phyloP scores from a whole-genome alignment of 2,888 invertebrate species.

The Acrobasis consociella region DNA sequence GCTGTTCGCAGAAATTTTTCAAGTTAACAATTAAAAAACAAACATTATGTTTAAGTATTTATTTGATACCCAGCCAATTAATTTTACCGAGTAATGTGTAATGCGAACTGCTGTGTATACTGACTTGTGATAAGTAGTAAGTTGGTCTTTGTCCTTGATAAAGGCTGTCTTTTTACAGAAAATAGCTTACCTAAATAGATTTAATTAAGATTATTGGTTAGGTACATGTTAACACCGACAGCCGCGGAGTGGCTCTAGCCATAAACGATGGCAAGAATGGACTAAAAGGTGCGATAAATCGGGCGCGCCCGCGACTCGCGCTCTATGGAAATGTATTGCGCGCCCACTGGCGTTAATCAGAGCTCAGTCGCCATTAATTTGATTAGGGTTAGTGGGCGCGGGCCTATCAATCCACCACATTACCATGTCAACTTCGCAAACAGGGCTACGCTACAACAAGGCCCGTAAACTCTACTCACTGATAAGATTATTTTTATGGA shows the following conservation, averaged over 20 bases:
- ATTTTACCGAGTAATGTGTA: slow-evolving; percentile 14
- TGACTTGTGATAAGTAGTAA: no score
- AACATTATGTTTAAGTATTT: slow-evolving; percentile 31
- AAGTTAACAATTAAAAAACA: slow-evolving; percentile 33
- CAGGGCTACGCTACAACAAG: slow-evolving; percentile 45
- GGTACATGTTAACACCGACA: slow-evolving; percentile 10
- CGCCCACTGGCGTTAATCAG: slow-evolving; percentile 74
- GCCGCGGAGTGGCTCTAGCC: slow-evolving; percentile 25
- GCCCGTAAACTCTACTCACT: slow-evolving; percentile 21
- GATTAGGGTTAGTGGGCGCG: slow-evolving; percentile 82
- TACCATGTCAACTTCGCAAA: slow-evolving; percentile 64
- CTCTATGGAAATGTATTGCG: slow-evolving; percentile 72
- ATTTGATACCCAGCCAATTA: slow-evolving; percentile 26
- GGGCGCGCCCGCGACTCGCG: slow-evolving; percentile 52
- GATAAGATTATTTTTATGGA: slow-evolving; percentile 34
- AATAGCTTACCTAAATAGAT: not conserved
- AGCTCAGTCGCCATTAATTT: slow-evolving; percentile 79
- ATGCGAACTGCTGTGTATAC: no score
- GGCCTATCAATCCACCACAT: slow-evolving; percentile 79
- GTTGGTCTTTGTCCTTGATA: not conserved
- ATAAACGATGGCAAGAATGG: slow-evolving; percentile 36
- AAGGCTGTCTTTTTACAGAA: not conserved
- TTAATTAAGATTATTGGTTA: slow-evolving; percentile 18
- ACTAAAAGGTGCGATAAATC: slow-evolving; percentile 71
- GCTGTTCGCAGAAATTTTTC: slow-evolving; percentile 32